Percentiles rank a stretch among this genome's conserved stretches.
Evolutionary conservation across 2,797 vertebrate species (phyloP).

Genomic region (Gadopsis bispinosus): DNA sequence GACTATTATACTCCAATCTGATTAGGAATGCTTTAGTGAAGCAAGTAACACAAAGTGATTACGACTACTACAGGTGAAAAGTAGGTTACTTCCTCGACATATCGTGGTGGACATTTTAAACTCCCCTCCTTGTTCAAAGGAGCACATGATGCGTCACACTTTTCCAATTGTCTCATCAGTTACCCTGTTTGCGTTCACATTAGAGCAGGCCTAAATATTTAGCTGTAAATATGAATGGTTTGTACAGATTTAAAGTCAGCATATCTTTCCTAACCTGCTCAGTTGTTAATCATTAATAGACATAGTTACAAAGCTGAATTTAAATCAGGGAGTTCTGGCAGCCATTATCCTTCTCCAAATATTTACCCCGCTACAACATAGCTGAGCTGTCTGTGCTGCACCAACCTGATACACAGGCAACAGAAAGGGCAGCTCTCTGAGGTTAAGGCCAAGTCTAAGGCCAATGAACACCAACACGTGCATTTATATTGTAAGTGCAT

Average conservation of each 20-base stretch:
- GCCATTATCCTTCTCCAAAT: conserved; percentile 78
- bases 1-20: conserved; percentile 14
- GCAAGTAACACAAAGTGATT: conserved; percentile 21
- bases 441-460: conserved; percentile 62
- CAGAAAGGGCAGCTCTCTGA: conserved; percentile 40
- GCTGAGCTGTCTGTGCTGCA: conserved; percentile 69
- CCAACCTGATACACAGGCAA: conserved; percentile 65
- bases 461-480: conserved; percentile 30
- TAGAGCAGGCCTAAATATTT: conserved; percentile 19
- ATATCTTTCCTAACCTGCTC: conserved; percentile 31
- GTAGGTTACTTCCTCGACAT: conserved; percentile 17
- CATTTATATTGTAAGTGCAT: background rate
- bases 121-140: background rate
- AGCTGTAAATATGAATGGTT: conserved; percentile 21
- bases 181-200: background rate
- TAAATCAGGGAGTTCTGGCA: conserved; percentile 69
- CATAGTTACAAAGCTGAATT: conserved; percentile 65
- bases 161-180: conserved; percentile 9
- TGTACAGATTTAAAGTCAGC: conserved; percentile 28
- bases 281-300: conserved; percentile 69
- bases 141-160: background rate
- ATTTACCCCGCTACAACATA: conserved; percentile 78
- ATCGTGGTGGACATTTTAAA: background rate
- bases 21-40: conserved; percentile 28
- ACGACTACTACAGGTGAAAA: conserved; percentile 19